Percentiles rank a stretch among this genome's conserved stretches.
These are phyloP conservation scores for Syndactyla subalaris DNA, from an alignment of 2,797 vertebrate species.

Conservation along the genomic window DNA sequence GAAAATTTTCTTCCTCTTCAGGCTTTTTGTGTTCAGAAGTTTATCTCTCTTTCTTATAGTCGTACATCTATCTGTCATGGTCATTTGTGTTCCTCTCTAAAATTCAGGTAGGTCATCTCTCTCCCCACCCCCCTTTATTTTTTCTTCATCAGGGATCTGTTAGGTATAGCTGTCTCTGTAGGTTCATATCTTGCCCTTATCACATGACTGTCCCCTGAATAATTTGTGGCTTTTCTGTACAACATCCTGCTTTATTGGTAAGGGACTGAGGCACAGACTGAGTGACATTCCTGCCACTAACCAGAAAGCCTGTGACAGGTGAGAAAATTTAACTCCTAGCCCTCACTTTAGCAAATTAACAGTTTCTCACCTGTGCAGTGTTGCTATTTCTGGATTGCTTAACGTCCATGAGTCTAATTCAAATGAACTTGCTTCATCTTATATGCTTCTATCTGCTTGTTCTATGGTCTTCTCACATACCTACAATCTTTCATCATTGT, in stretches of 20 bases:
- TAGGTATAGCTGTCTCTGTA: background rate
- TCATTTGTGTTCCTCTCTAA: background rate
- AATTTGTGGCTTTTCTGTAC: background rate
- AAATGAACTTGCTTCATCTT: background rate
- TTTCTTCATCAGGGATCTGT: background rate
- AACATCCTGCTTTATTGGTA: background rate
- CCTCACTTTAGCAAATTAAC: background rate
- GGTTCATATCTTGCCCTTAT: background rate
- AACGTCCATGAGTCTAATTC: background rate
- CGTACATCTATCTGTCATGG: background rate
- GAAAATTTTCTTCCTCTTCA: background rate
- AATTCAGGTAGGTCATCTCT: background rate
- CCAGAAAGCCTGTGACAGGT: background rate
- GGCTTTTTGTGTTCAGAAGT: background rate
- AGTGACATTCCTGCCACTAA: background rate
- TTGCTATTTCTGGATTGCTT: background rate
- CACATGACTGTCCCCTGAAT: background rate
- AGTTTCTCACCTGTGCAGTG: background rate
- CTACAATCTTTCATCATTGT: background rate
- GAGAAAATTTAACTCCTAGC: background rate
- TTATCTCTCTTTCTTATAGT: background rate
- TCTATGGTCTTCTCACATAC: background rate
- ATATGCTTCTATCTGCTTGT: background rate
- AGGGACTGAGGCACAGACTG: background rate
- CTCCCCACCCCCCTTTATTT: background rate